Conservation (phyloP, 2,797 vertebrate species). For the Naso thynnoides region DNA sequence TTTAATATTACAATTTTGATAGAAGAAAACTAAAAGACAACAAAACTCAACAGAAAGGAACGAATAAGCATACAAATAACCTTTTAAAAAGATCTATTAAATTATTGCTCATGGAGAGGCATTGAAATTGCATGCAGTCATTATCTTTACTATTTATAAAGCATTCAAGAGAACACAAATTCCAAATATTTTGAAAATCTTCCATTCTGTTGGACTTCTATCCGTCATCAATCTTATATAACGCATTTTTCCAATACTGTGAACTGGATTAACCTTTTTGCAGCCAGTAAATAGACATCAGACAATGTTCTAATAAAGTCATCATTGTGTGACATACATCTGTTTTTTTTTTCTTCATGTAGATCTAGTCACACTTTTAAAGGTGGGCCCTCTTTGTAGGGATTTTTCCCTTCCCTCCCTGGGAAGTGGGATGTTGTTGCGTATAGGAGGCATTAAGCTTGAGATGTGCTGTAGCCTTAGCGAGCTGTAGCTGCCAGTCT, state of each 20-base stretch:
- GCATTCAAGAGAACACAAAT: no score
- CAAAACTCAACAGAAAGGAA: not conserved
- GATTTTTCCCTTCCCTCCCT: not conserved
- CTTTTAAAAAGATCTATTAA: not conserved
- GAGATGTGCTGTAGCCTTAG: not conserved
- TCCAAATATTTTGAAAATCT: no score
- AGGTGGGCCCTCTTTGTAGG: no score
- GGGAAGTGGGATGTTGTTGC: not conserved
- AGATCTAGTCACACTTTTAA: no score
- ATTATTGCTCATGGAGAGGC: not conserved
- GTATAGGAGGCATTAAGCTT: no score
- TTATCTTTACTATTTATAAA: no score
- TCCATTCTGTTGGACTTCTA: not conserved
- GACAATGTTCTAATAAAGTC: not conserved
- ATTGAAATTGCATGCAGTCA: not conserved
- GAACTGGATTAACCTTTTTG: not conserved
- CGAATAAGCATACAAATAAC: not conserved
- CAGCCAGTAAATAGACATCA: not conserved
- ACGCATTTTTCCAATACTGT: not conserved
- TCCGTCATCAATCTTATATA: not conserved
- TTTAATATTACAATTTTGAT: not conserved
- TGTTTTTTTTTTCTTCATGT: no score
- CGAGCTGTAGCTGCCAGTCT: not conserved
- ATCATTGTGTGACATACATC: no score
- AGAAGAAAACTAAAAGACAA: not conserved